Evolutionary conservation across 2,888 invertebrate species (phyloP), one percentile per base, ranked within the genome.

Genomic region (Cephus nigrinus): DNA sequence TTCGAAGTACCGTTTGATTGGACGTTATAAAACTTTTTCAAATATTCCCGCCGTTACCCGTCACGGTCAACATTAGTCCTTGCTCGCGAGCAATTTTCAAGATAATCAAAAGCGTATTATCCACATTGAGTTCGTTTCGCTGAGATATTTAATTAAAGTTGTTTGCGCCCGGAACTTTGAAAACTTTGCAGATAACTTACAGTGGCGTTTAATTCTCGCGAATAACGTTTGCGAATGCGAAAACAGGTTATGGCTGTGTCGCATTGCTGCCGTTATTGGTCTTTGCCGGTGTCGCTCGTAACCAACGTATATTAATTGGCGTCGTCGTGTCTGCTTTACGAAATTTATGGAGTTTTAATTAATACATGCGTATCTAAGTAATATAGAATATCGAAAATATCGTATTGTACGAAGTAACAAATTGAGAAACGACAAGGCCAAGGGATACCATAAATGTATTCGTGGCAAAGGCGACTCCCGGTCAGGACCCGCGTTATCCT

Each of bases 141-240:
- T 81, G 83, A 88, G 90, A 89, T 90, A 88, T 90, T 89, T 88
- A 89, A 90, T 90, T 88, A 90, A 90, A 90, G 88, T 89, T 89
- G 87, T 89, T 89, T 89, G 89, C 88, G 84, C 82, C 82, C 84
- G 80, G 82, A 85, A 89, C 87, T 88, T 88, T 82, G 83, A 84
- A 84, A 90, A 90, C 86, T 89, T 86, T 77, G 86, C 82, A 83
- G 87, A 90, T 90, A 89, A 90, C 86, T 90, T 88, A 88, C 84
- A 81, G 83, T 84, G 83, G 77, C 86, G 86, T 88, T 90, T 89
- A 88, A 89, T 90, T 87, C 86, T 88, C 80, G 84, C 75, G 82
- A 79, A 81, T 80, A 83, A 5, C 40, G 40, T 71, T 30, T 30
- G 71, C 71, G 32, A 32, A 33, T 71, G 71, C 71, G 32, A 71